Evolutionary conservation across 30 jellyfish, hydroid and myxozoan species (phyloP).

Genomic region (Mastigias papua): DNA sequence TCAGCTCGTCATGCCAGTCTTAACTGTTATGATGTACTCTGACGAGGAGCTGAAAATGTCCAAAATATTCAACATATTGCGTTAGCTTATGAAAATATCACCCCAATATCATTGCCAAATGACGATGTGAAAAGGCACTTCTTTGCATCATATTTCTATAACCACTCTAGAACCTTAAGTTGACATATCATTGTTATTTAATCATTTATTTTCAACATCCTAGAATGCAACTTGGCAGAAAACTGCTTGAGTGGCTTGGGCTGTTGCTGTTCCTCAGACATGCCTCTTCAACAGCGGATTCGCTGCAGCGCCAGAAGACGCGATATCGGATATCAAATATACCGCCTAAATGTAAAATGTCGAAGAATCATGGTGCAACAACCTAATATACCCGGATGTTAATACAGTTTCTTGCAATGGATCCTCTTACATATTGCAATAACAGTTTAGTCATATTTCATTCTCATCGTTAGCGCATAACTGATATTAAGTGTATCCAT

Average conservation of each 20-base stretch:
- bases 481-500: no score
- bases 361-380: conserved; percentile 46
- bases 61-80: no score
- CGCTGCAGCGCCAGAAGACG: conserved; percentile 67
- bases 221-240: conserved; percentile 63
- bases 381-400: conserved; percentile 53
- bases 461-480: no score
- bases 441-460: no score
- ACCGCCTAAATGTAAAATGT: conserved; percentile 50
- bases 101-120: no score
- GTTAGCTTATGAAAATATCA: no score
- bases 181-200: not conserved
- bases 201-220: not conserved
- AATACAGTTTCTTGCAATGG: not conserved
- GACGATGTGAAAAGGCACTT: no score
- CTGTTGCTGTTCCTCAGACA: conserved; percentile 51
- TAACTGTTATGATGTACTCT: no score
- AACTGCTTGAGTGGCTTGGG: conserved; percentile 43
- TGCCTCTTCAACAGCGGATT: conserved; percentile 58
- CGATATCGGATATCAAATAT: conserved; percentile 63
- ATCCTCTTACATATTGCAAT: not conserved
- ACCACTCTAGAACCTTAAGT: not conserved
- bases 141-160: not conserved
- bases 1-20: no score
- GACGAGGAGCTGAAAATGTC: no score